Percentiles rank a stretch among this genome's conserved stretches.
Conservation (phyloP, 2,888 invertebrate species). For the Lobophora halterata region DNA sequence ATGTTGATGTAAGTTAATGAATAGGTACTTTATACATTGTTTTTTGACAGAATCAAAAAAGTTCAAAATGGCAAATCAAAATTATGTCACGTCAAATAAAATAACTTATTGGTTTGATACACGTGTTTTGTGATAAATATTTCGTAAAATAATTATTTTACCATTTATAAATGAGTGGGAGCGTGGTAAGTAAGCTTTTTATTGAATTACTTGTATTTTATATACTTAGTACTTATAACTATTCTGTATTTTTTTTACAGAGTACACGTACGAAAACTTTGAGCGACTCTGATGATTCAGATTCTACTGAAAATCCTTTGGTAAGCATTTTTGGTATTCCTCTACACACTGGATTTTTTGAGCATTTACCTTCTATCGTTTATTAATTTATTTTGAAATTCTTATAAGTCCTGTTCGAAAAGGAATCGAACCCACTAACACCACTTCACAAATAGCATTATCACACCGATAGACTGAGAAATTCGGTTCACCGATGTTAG, state of each 20-base stretch:
- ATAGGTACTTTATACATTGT: too few relatives aligned
- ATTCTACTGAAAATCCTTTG: slow-evolving; percentile 49
- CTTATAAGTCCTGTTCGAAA: too few relatives aligned
- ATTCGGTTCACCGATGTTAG: too few relatives aligned
- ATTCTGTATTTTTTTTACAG: slow-evolving; percentile 42
- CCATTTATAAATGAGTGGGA: slow-evolving; percentile 55
- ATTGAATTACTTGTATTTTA: neutral
- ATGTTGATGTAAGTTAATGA: too few relatives aligned
- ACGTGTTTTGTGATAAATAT: slow-evolving; percentile 31
- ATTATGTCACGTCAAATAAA: neutral
- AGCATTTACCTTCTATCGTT: too few relatives aligned
- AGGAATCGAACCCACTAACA: too few relatives aligned
- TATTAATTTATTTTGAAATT: too few relatives aligned
- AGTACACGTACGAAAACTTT: slow-evolving; percentile 54
- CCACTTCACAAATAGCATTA: too few relatives aligned
- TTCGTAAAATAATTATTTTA: slow-evolving; percentile 22
- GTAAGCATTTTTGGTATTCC: slow-evolving; percentile 30
- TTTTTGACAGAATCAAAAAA: too few relatives aligned
- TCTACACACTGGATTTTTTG: neutral
- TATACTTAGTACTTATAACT: too few relatives aligned
- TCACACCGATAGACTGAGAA: too few relatives aligned
- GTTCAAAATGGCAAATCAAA: too few relatives aligned
- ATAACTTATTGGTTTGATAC: slow-evolving; percentile 13
- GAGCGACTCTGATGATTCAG: slow-evolving; percentile 43
- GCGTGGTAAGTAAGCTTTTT: slow-evolving; percentile 44